Evolutionary conservation across 2,888 invertebrate genomes (phyloP).

Genomic region (Trisateles emortualis): DNA sequence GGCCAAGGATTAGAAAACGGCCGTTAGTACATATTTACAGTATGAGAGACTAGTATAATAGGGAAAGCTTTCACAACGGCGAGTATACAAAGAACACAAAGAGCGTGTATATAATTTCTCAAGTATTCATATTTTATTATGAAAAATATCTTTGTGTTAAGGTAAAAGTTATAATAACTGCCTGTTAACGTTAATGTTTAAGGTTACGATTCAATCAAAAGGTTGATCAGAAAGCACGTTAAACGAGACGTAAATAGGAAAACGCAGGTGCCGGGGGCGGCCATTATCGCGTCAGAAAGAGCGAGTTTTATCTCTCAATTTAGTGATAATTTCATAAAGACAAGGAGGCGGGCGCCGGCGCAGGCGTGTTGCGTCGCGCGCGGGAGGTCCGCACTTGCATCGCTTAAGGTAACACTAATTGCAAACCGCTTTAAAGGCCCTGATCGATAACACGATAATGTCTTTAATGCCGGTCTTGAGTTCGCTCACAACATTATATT

Average conservation of each 20-base stretch:
- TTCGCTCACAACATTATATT: constrained; percentile 66
- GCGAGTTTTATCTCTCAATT: constrained; percentile 81
- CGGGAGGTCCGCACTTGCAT: constrained; percentile 72
- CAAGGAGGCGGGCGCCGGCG: constrained; percentile 60
- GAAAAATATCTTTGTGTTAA: background rate
- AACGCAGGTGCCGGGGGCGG: constrained; percentile 60
- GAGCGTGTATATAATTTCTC: background rate
- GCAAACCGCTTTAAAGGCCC: constrained; percentile 75
- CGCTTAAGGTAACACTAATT: constrained; percentile 73
- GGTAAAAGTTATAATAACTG: constrained; percentile 11
- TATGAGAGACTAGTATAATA: too few species aligned
- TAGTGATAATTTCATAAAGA: constrained; percentile 80
- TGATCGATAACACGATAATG: constrained; percentile 82
- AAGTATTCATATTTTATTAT: background rate
- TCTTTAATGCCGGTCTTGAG: constrained; percentile 73
- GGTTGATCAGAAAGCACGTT: constrained; percentile 40
- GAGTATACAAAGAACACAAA: background rate
- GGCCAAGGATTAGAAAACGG: too few species aligned
- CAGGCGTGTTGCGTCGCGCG: constrained; percentile 52
- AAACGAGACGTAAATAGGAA: constrained; percentile 71
- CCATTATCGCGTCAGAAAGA: constrained; percentile 76
- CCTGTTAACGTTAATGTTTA: constrained; percentile 5
- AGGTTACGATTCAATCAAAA: constrained; percentile 44
- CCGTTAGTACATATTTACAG: too few species aligned
- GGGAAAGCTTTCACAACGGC: too few species aligned